Evolutionary conservation across 2,797 vertebrate genomes (phyloP).

Genomic region (Anguilla pacifica): DNA sequence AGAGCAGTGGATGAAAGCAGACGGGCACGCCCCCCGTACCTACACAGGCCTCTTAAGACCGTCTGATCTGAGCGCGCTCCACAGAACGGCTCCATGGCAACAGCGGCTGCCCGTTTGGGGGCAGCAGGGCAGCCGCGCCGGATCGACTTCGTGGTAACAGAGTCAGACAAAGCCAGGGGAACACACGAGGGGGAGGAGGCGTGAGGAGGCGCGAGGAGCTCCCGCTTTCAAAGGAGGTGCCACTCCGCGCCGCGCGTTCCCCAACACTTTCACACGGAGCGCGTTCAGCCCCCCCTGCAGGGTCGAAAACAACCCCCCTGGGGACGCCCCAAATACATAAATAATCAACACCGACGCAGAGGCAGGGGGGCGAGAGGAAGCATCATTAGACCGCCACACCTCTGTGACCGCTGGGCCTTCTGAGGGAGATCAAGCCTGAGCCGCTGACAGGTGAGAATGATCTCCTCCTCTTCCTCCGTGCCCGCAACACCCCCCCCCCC

Average conservation of each 20-base stretch:
- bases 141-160: neutral
- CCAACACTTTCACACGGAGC: neutral
- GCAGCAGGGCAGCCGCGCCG: neutral
- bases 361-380: conserved; percentile 33
- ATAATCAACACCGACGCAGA: neutral
- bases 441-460: conserved; percentile 82
- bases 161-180: neutral
- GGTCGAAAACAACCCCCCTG: neutral
- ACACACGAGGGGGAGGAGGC: neutral
- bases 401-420: conserved; percentile 52
- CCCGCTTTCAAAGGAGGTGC: neutral
- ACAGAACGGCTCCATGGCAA: neutral
- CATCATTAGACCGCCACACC: conserved; percentile 64
- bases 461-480: conserved; percentile 63
- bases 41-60: neutral
- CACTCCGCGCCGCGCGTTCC: neutral
- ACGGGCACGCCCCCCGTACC: neutral
- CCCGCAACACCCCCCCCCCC: conserved; percentile 29
- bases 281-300: neutral
- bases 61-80: neutral
- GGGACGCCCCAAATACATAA: neutral
- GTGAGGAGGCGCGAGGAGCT: neutral
- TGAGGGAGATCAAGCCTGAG: conserved; percentile 67
- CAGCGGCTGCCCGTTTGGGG: neutral
- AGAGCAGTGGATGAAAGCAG: neutral